Base-by-base conservation (phyloP, 2,113 vertebrate species). In the Phaethornis superciliosus region DNA sequence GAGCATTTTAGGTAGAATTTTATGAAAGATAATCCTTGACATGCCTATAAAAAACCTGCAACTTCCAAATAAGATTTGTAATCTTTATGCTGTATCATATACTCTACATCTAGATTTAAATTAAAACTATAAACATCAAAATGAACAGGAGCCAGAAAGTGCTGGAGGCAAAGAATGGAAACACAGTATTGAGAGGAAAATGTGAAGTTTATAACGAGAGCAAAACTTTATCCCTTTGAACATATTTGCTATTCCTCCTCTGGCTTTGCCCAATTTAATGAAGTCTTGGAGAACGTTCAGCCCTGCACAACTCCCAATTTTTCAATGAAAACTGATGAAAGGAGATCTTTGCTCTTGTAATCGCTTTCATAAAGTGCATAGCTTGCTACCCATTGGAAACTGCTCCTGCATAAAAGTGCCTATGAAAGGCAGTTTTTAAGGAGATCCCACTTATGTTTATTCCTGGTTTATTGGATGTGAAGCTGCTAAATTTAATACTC, bases 241-340 rank as follows among this genome's bases (percentile, higher is more conserved):
- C 42, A 15, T 77, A 78, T 62, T 95, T 94, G 75, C 71, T 95
- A 52, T 92, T 95, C 58, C 46, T 94, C 64, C 58, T 86, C 69
- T 4, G 11, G 68, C 49, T 3, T 86, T 94, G 92, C 82, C 60
- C 72, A 79, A 9, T 88, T 94, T 96, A 97, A 97, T 94, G 55
- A 94, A 86, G 75, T 91, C 82, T 55, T 60, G 60, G 72, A 54
- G 85, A 86, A 93, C 85, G 95, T 88, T 90, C 70, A 86, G 24
- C 68, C 60, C 62, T 60, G 56, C 65, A 65, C 54, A 68, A 27
- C 27, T 14, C 12, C 55, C 81, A 88, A 62, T 95, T 95, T 94
- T 95, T 95, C 40, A 95, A 94, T 96, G 85, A 96, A 95, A 96
- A 94, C 37, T 75, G 64, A 84, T 90, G 69, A 83, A 91, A 93